A percentile compares a stretch with the other conserved stretches of the same genome.
These are phyloP conservation scores for Manduca sexta DNA, from an alignment of 1,140 invertebrate species.

Conservation along the genomic window DNA sequence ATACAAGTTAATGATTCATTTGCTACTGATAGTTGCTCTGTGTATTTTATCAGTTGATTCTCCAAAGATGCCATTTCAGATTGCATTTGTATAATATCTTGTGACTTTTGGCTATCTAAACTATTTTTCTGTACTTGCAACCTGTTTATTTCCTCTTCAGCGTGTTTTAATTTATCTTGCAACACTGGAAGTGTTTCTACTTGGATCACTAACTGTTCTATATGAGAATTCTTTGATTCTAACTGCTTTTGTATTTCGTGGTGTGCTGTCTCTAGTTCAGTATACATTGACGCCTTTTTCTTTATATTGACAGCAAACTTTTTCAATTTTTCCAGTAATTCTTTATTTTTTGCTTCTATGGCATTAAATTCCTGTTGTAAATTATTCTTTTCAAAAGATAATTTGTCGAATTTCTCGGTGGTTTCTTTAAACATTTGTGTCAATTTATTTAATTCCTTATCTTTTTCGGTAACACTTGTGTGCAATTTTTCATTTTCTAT, in stretches of 20 bases:
- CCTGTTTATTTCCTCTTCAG: slow-evolving; percentile 49
- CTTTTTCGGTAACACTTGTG: slow-evolving; percentile 38
- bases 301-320: slow-evolving; percentile 84
- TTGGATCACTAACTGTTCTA: slow-evolving; percentile 48
- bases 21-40: slow-evolving; percentile 30
- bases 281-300: slow-evolving; percentile 77
- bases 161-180: slow-evolving; percentile 52
- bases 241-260: slow-evolving; percentile 57
- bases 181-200: slow-evolving; percentile 45
- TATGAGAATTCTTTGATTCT: slow-evolving; percentile 42
- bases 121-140: slow-evolving; percentile 33
- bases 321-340: slow-evolving; percentile 82
- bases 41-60: slow-evolving; percentile 30
- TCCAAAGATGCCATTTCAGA: slow-evolving; percentile 34
- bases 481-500: slow-evolving; percentile 65
- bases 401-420: slow-evolving; percentile 35
- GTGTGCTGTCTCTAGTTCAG: slow-evolving; percentile 77
- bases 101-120: slow-evolving; percentile 35
- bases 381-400: slow-evolving; percentile 35
- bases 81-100: slow-evolving; percentile 30
- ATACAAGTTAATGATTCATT: slow-evolving; percentile 30
- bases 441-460: slow-evolving; percentile 35
- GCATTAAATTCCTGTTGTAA: slow-evolving; percentile 37
- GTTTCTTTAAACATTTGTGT: slow-evolving; percentile 48
- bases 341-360: slow-evolving; percentile 70